Evolutionary conservation across 1,140 invertebrate genomes (phyloP).

Genomic region (Babylonia areolata): DNA sequence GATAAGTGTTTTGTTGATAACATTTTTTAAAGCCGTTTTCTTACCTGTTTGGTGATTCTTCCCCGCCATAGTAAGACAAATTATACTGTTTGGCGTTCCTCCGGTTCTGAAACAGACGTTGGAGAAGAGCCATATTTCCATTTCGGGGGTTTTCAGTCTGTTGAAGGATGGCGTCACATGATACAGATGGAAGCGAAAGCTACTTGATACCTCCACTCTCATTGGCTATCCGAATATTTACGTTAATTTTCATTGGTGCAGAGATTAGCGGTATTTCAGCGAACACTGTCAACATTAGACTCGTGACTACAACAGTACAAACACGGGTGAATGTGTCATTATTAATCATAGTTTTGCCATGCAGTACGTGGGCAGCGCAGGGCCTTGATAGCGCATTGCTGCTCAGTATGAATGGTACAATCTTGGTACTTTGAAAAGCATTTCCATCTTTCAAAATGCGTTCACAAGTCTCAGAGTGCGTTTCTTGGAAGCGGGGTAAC

Average conservation of each 20-base stretch:
- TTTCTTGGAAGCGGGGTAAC: no score
- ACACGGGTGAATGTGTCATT: no score
- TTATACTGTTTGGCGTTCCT: slow-evolving; percentile 44
- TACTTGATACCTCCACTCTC: neutral
- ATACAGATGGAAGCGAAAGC: neutral
- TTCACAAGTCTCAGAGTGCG: no score
- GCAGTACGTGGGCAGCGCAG: no score
- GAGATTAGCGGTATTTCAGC: no score
- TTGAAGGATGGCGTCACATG: slow-evolving; percentile 22
- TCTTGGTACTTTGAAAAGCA: no score
- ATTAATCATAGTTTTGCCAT: no score
- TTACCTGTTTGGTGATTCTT: slow-evolving; percentile 37
- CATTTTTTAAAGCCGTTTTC: neutral
- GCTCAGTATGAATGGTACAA: no score
- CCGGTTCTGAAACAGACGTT: slow-evolving; percentile 45
- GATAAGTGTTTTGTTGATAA: neutral
- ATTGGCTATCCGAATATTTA: slow-evolving; percentile 15
- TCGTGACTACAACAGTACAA: no score
- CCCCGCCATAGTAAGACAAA: slow-evolving; percentile 28
- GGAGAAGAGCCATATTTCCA: slow-evolving; percentile 51
- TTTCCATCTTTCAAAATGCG: no score
- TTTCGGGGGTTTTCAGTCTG: slow-evolving; percentile 10
- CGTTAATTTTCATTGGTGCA: slow-evolving; percentile 10
- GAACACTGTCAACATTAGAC: no score
- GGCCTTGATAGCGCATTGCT: no score